Percentiles rank a stretch among this genome's conserved stretches.
These are phyloP conservation scores for Emydocephalus ijimae DNA, from an alignment of 2,113 vertebrate genomes.

Conservation along the genomic window DNA sequence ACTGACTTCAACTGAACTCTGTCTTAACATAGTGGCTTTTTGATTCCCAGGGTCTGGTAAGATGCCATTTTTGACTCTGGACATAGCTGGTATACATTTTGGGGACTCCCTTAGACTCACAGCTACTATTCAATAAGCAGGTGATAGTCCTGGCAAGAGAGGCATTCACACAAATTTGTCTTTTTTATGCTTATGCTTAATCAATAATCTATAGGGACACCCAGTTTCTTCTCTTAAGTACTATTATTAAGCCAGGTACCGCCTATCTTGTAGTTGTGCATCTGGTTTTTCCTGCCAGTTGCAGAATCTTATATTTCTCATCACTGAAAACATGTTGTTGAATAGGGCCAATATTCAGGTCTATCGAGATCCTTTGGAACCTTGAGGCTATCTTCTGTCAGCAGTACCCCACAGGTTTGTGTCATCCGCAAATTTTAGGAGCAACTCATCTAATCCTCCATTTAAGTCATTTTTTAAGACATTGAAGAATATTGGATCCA, in stretches of 20 bases:
- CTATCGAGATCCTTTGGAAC: background rate
- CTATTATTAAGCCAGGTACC: background rate
- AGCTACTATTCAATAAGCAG: background rate
- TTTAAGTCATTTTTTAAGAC: background rate
- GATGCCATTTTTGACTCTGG: background rate
- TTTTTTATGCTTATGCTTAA: background rate
- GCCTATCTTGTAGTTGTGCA: background rate
- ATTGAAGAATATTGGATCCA: background rate
- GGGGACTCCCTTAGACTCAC: background rate
- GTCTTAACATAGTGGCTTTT: background rate
- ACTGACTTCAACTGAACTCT: background rate
- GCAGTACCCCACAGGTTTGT: background rate
- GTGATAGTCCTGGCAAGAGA: background rate
- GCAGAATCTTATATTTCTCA: background rate
- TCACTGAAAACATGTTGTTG: background rate
- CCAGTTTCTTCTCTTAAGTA: background rate
- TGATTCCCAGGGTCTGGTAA: background rate
- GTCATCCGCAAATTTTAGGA: background rate
- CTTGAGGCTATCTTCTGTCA: background rate
- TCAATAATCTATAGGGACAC: background rate
- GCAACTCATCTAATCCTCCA: background rate
- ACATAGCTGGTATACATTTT: background rate
- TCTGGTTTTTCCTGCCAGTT: background rate
- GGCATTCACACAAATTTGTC: background rate
- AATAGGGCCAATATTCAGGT: background rate